phyloP scores from a whole-genome alignment of 2,888 invertebrate genomes.

The Lysandra bellargus region DNA sequence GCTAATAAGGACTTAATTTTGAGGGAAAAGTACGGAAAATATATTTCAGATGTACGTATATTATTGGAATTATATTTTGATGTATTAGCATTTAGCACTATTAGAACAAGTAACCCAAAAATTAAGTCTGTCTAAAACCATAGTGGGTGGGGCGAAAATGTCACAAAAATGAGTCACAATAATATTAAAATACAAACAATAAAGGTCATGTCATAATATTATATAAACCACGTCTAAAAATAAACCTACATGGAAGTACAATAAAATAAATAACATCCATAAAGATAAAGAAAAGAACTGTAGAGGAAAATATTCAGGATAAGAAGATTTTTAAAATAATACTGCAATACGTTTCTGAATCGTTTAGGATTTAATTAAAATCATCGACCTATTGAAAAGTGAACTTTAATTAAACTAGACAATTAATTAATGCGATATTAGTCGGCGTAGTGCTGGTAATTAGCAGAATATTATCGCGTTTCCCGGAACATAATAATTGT shows the following conservation, averaged over 20 bases:
- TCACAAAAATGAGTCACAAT: background rate
- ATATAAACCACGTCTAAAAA: background rate
- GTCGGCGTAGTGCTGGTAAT: background rate
- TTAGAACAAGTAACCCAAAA: background rate
- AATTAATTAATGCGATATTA: conserved; percentile 11
- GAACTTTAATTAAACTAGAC: conserved; percentile 20
- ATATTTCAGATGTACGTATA: too few species aligned
- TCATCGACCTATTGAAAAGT: conserved; percentile 11
- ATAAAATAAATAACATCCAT: too few species aligned
- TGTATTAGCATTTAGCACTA: too few species aligned
- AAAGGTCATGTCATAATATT: background rate
- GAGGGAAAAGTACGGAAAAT: too few species aligned
- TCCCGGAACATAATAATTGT: conserved; percentile 23
- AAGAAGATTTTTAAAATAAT: background rate
- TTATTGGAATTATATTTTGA: too few species aligned
- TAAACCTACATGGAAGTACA: too few species aligned
- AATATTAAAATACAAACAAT: background rate
- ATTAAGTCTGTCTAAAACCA: background rate
- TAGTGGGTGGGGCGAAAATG: background rate
- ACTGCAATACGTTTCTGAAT: background rate
- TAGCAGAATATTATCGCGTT: conserved; percentile 1
- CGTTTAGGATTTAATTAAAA: conserved; percentile 16
- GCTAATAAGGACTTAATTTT: too few species aligned
- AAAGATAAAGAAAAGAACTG: too few species aligned
- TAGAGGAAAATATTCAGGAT: too few species aligned